These are phyloP conservation scores for Nasonia vitripennis DNA, from an alignment of 1,140 invertebrate genomes.

Conservation along the genomic window DNA sequence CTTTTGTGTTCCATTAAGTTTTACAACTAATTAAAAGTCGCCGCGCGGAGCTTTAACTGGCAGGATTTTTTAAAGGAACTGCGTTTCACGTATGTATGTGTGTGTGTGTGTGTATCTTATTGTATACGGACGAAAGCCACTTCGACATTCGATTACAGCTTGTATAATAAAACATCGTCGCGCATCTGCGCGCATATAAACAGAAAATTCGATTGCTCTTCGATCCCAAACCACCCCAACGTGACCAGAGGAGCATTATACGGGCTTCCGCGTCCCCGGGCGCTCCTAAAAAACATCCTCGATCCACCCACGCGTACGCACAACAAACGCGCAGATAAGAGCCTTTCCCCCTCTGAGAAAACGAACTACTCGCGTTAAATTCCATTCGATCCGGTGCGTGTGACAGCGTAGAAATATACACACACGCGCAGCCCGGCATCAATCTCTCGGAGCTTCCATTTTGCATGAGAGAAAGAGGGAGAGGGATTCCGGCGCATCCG, in stretches of 20 bases:
- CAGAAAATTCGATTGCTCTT: background rate
- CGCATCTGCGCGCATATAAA: too few relatives aligned
- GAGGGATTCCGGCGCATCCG: constrained; percentile 50
- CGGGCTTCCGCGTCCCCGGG: background rate
- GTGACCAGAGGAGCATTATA: too few relatives aligned
- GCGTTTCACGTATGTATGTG: background rate
- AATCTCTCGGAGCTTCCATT: constrained; percentile 16
- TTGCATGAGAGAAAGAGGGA: background rate
- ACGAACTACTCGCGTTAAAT: background rate
- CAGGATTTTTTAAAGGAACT: background rate
- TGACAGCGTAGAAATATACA: background rate
- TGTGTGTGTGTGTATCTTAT: too few relatives aligned
- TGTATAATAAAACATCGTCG: too few relatives aligned
- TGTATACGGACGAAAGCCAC: too few relatives aligned
- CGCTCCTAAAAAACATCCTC: background rate
- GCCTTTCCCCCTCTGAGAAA: background rate
- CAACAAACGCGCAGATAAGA: background rate
- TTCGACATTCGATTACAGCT: too few relatives aligned
- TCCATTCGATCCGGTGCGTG: constrained; percentile 29
- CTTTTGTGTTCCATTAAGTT: constrained; percentile 44
- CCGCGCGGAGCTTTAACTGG: too few relatives aligned
- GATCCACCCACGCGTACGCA: background rate
- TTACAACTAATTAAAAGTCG: constrained; percentile 41
- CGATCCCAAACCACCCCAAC: too few relatives aligned
- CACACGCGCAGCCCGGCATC: background rate